Evolutionary conservation across 1,140 invertebrate genomes (phyloP).

Genomic region (Cardiocondyla obscurior): DNA sequence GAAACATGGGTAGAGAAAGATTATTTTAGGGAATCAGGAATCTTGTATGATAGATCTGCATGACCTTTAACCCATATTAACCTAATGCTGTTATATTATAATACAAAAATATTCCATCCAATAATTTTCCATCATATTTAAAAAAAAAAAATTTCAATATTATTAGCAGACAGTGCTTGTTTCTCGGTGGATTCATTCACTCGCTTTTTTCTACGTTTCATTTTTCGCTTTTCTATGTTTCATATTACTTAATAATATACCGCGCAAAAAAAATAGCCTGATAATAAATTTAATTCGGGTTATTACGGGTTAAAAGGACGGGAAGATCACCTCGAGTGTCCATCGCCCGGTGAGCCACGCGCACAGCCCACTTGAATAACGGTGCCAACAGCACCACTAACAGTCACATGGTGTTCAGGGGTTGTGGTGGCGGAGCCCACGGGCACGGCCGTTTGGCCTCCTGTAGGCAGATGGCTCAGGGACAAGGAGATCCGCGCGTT

Average conservation of each 20-base stretch:
- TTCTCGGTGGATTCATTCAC: not conserved
- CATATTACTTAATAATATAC: not conserved
- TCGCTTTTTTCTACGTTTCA: not conserved
- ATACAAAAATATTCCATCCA: not conserved
- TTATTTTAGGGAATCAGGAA: constrained; percentile 8
- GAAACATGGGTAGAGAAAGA: not conserved
- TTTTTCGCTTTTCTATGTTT: no score
- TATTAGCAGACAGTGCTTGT: not conserved
- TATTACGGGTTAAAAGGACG: constrained; percentile 41
- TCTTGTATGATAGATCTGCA: constrained; percentile 10
- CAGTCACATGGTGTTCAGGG: constrained; percentile 65
- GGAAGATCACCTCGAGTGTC: constrained; percentile 69
- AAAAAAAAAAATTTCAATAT: not conserved
- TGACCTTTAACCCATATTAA: constrained; percentile 32
- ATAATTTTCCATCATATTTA: not conserved
- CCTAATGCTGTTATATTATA: not conserved
- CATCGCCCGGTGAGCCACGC: constrained; percentile 64
- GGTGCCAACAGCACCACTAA: constrained; percentile 68
- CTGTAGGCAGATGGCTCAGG: constrained; percentile 72
- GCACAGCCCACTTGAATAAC: constrained; percentile 67
- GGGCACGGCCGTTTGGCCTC: constrained; percentile 63
- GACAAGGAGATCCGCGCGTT: constrained; percentile 71
- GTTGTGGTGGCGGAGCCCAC: constrained; percentile 69
- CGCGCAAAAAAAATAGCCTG: not conserved
- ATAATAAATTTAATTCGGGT: not conserved